phyloP scores from a whole-genome alignment of 2,113 vertebrate genomes.

The Actenoides hombroni region DNA sequence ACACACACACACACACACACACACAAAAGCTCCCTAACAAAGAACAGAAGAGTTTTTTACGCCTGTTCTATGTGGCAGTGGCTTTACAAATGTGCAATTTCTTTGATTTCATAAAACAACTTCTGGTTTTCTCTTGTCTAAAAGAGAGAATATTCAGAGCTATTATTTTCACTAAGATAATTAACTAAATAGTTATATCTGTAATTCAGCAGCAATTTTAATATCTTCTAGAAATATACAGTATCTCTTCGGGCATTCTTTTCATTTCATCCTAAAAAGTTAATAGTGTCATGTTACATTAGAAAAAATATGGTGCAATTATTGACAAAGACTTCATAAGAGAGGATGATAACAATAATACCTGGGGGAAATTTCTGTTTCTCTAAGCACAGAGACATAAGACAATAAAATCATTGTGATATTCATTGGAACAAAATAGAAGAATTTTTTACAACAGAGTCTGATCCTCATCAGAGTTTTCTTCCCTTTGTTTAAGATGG shows the following conservation, averaged over 20 bases:
- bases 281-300: conserved; percentile 39
- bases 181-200: conserved; percentile 41
- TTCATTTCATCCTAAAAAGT: conserved; percentile 19
- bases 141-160: conserved; percentile 6
- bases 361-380: conserved; percentile 51
- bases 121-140: neutral
- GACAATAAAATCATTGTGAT: conserved; percentile 47
- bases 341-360: conserved; percentile 22
- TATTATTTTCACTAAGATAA: conserved; percentile 40
- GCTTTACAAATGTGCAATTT: neutral
- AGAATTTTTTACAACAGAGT: neutral
- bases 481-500: conserved; percentile 30
- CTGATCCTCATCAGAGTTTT: conserved; percentile 24
- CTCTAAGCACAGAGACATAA: neutral
- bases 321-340: conserved; percentile 48
- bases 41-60: neutral
- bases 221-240: conserved; percentile 24
- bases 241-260: conserved; percentile 29
- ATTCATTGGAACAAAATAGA: conserved; percentile 29
- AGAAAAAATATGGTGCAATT: conserved; percentile 43
- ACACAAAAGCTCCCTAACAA: neutral
- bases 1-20: no score
- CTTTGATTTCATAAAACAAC: neutral
- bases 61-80: neutral
- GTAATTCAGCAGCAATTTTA: conserved; percentile 42